A percentile compares a stretch with the other conserved stretches of the same genome.
Evolutionary conservation across 1,140 invertebrate genomes (phyloP).

Genomic region (Ips nitidus): DNA sequence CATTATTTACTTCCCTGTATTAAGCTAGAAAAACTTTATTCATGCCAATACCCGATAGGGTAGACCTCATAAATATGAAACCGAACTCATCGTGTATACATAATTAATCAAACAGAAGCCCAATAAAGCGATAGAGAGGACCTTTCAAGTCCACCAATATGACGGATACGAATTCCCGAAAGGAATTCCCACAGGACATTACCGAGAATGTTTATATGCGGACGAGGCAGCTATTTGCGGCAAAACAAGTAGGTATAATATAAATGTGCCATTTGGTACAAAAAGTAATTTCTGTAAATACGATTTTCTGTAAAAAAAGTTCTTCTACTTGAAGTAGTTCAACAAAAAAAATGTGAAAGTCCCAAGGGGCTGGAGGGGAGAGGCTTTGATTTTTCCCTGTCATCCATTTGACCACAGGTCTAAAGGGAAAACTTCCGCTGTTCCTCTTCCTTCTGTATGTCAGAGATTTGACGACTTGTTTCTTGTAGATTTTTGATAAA

Average conservation of each 20-base stretch:
- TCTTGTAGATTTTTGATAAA: no score
- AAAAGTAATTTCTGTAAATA: constrained; percentile 1
- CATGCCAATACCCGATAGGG: constrained; percentile 2
- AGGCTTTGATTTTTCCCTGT: no score
- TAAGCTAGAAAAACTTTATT: no score
- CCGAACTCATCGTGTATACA: constrained; percentile 12
- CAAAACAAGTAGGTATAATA: constrained; percentile 3
- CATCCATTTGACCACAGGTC: no score
- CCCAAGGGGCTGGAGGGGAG: no score
- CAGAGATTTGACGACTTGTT: no score
- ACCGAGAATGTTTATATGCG: constrained; percentile 13
- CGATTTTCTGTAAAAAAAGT: background rate
- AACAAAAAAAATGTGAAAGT: no score
- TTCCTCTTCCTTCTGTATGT: no score
- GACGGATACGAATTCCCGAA: constrained; percentile 14
- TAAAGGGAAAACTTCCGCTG: no score
- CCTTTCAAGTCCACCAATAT: constrained; percentile 13
- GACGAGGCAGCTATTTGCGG: constrained; percentile 9
- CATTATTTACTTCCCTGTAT: no score
- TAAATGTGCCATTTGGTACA: background rate
- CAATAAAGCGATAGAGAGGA: constrained; percentile 16
- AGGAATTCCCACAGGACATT: constrained; percentile 16
- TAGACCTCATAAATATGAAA: constrained; percentile 13
- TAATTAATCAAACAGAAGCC: constrained; percentile 11
- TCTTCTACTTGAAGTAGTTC: no score